Percentiles rank a stretch among this genome's conserved stretches.
These are phyloP conservation scores for Lathronympha strigana DNA, from an alignment of 2,888 invertebrate species.

Conservation along the genomic window DNA sequence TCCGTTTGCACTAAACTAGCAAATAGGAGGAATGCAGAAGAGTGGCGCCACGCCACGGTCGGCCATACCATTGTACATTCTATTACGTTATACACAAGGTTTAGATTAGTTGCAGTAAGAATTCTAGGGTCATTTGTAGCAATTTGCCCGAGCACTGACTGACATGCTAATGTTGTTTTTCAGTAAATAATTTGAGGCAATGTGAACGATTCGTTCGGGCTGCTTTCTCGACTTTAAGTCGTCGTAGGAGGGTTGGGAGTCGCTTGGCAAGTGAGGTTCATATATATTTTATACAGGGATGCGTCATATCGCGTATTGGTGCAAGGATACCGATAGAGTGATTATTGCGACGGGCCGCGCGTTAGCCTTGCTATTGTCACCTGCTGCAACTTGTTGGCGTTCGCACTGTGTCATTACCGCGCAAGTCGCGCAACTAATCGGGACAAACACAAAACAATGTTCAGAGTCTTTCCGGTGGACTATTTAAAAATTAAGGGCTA, in stretches of 20 bases:
- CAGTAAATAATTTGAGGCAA: constrained; percentile 13
- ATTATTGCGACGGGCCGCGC: constrained; percentile 7
- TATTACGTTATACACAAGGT: not conserved
- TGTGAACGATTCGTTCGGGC: constrained; percentile 6
- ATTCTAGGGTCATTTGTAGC: constrained; percentile 27
- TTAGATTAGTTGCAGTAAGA: not conserved
- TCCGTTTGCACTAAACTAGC: not conserved
- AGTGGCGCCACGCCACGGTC: not conserved
- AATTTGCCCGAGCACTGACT: constrained; percentile 35
- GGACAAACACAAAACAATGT: too few species aligned
- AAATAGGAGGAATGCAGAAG: constrained; percentile 6
- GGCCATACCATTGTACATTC: not conserved
- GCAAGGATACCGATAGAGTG: constrained; percentile 14
- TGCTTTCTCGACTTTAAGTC: not conserved
- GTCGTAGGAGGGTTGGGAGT: not conserved
- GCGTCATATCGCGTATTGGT: constrained; percentile 19
- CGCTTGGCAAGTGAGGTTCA: not conserved
- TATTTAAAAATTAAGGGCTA: too few species aligned
- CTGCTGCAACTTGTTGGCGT: constrained; percentile 16
- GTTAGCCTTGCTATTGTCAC: not conserved
- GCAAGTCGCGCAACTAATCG: too few species aligned
- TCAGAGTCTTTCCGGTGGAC: too few species aligned
- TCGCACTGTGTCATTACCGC: not conserved
- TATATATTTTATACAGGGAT: constrained; percentile 23
- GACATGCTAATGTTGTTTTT: constrained; percentile 32